Percentiles rank a stretch among this genome's conserved stretches.
Evolutionary conservation across 2,113 vertebrate species (phyloP).

Genomic region (Nibea albiflora): DNA sequence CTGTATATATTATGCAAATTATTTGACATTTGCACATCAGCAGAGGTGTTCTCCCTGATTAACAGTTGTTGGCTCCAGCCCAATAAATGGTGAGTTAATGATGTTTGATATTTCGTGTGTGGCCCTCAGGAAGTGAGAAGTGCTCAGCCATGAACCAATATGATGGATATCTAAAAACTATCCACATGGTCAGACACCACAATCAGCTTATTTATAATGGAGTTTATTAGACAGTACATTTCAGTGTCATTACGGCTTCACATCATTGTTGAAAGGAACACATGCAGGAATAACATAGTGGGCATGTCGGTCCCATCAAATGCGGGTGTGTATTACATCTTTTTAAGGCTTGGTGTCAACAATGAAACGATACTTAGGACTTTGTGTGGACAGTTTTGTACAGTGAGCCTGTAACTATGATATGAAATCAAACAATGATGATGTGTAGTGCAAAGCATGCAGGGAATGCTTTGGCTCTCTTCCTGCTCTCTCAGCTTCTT

Average conservation of each 20-base stretch:
- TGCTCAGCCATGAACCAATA: no score
- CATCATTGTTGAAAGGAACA: background rate
- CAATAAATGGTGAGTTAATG: no score
- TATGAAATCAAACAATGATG: background rate
- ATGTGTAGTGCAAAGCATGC: conserved; percentile 7
- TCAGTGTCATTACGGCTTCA: background rate
- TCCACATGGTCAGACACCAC: background rate
- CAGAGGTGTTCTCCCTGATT: no score
- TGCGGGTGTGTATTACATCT: background rate
- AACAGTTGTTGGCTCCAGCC: no score
- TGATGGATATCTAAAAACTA: background rate
- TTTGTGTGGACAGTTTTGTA: background rate
- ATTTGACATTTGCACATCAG: no score
- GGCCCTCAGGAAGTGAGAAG: no score
- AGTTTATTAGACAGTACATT: no score
- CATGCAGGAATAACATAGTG: background rate
- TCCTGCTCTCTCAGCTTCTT: background rate
- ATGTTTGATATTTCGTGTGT: no score
- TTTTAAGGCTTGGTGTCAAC: background rate
- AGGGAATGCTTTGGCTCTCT: conserved; percentile 21
- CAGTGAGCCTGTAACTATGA: background rate
- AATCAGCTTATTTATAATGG: no score
- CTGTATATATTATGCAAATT: no score
- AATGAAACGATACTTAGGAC: background rate
- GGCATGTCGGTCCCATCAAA: no score